Evolutionary conservation across 2,113 vertebrate genomes (phyloP), one percentile per base, ranked within the genome.

Genomic region (Odontesthes bonariensis): DNA sequence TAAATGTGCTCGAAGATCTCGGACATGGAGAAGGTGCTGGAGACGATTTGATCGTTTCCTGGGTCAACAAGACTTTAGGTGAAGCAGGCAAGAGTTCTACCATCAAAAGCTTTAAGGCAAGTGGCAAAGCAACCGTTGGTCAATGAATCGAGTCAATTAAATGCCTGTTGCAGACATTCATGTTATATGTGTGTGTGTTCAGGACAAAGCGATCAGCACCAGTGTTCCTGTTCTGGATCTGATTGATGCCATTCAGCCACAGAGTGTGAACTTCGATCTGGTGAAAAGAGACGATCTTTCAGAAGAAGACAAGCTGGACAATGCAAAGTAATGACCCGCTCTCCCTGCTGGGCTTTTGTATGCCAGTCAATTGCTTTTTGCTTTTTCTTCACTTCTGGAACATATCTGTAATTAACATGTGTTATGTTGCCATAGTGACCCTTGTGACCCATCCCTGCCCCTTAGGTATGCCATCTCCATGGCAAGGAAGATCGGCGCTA

Each of bases 181-280:
- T 69, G 8, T 31, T 7, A 7, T 66, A 5, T 59, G 1, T 69
- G 16, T 59, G 1, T 68, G 3, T 17, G 17, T 72, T 56, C n/a
- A 99, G 98, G 98, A 99, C 92, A 97, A 94, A 86, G 75, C 87
- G 0, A 97, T 99, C 90, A 94, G 95, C 83, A 95, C 93, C 12
- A 99, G 98, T 83, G 83, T 97, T 89, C 93, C 97, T 0, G 95
- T 99, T 46, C 93, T 99, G 94, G 97, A 99, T 76, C 93, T 99
- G 86, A 98, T 99, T 1, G 97, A 99, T 20, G 95, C 97, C 77
- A 97, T 99, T 79, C 97, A 99, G 91, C 98, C 96, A 0, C 85
- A 94, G 5, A 96, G 96, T 79, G 94, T 99, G 84, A 97, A 96
- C 90, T 99, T 96, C 46, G 97, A 98, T 9, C 94, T 99, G 33